Conservation (phyloP, 2,113 vertebrate genomes). For the Tylochromis polylepis region DNA sequence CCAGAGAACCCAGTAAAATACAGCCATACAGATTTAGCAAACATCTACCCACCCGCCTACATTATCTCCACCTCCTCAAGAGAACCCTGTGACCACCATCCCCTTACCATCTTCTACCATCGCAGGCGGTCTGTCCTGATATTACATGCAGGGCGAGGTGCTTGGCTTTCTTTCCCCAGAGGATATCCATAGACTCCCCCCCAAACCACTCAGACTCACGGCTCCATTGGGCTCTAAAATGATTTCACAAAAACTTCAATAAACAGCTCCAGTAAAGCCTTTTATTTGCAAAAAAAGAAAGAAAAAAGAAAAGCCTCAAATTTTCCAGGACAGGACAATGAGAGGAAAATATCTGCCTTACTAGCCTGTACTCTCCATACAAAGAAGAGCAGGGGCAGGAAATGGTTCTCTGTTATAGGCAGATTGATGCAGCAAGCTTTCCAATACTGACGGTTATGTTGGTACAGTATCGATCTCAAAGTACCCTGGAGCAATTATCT, state of each 20-base stretch:
- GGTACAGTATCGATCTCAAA: slow-evolving; percentile 50
- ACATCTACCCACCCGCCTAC: background rate
- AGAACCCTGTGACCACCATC: slow-evolving; percentile 15
- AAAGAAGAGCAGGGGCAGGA: slow-evolving; percentile 37
- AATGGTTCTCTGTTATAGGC: slow-evolving; percentile 20
- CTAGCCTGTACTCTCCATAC: background rate
- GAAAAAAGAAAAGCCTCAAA: background rate
- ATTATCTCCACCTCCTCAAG: slow-evolving; percentile 49
- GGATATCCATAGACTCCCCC: slow-evolving; percentile 4
- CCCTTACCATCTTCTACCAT: slow-evolving; percentile 23
- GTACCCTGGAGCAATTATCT: slow-evolving; percentile 40
- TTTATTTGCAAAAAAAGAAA: background rate
- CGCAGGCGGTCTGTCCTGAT: background rate
- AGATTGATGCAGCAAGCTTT: slow-evolving; percentile 46
- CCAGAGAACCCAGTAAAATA: slow-evolving; percentile 17
- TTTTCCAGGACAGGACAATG: background rate
- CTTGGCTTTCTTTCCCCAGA: background rate
- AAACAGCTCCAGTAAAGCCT: background rate
- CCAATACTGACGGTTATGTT: slow-evolving; percentile 34
- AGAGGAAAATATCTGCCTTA: background rate
- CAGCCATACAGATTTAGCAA: background rate
- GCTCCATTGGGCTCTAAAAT: background rate
- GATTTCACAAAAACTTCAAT: background rate
- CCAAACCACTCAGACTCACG: background rate
- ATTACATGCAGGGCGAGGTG: slow-evolving; percentile 4